phyloP scores from a whole-genome alignment of 2,888 invertebrate genomes.

The Abrostola tripartita region DNA sequence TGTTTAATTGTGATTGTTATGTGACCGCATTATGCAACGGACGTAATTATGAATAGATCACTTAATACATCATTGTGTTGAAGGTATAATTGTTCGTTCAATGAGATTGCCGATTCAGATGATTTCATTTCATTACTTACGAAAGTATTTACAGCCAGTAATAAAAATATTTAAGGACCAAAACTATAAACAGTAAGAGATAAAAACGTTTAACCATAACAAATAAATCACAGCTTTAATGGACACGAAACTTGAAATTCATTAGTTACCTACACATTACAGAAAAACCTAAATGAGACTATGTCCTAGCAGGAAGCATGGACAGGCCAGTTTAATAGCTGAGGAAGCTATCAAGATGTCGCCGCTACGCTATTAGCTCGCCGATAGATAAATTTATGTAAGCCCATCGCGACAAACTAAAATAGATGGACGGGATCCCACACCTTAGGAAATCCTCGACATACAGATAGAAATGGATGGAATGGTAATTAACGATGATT shows the following conservation, averaged over 20 bases:
- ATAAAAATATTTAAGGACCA: not conserved
- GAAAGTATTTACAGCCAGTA: not conserved
- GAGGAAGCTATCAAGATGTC: slow-evolving; percentile 87
- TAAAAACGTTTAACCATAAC: not conserved
- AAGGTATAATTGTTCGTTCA: slow-evolving; percentile 28
- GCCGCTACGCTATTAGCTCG: slow-evolving; percentile 74
- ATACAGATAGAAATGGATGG: slow-evolving; percentile 35
- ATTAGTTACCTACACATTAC: slow-evolving; percentile 40
- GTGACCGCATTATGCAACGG: slow-evolving; percentile 46
- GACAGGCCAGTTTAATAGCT: slow-evolving; percentile 69
- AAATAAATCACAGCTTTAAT: slow-evolving; percentile 4
- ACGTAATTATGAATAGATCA: slow-evolving; percentile 39
- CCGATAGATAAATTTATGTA: slow-evolving; percentile 80
- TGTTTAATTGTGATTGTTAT: slow-evolving; percentile 37
- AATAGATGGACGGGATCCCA: slow-evolving; percentile 65
- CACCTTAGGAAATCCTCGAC: slow-evolving; percentile 48
- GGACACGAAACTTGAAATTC: slow-evolving; percentile 32
- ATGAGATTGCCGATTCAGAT: slow-evolving; percentile 20
- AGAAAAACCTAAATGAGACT: slow-evolving; percentile 53
- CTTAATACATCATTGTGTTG: slow-evolving; percentile 29
- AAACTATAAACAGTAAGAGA: no score
- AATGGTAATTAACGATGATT: slow-evolving; percentile 40
- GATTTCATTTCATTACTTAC: slow-evolving; percentile 4
- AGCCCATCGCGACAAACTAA: slow-evolving; percentile 62
- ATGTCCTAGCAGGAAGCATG: slow-evolving; percentile 63